Conservation (phyloP, 2,888 invertebrate species). For the Plutella xylostella region DNA sequence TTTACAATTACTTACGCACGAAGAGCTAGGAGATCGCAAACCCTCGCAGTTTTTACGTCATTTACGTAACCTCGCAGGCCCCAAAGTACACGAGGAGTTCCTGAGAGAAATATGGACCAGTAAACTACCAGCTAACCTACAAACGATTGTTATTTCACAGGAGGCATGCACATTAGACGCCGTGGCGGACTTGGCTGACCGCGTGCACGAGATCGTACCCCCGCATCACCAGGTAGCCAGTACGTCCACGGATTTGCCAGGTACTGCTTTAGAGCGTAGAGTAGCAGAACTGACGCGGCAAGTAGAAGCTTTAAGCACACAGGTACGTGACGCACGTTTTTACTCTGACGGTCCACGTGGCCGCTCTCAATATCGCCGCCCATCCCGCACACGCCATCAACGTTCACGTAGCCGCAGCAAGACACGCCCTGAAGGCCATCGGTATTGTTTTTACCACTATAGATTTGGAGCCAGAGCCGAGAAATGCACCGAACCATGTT, state of each 20-base stretch:
- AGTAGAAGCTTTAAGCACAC: not conserved
- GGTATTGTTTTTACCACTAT: conserved; percentile 15
- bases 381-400: not conserved
- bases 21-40: conserved; percentile 12
- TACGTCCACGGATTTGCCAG: not conserved
- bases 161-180: not conserved
- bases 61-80: not conserved
- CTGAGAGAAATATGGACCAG: not conserved
- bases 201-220: not conserved
- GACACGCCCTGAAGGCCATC: not conserved
- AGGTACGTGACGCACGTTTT: not conserved
- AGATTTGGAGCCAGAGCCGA: conserved; percentile 11
- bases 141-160: not conserved
- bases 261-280: not conserved
- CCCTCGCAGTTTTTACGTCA: conserved; percentile 7
- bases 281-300: not conserved
- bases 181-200: not conserved
- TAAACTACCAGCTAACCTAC: not conserved
- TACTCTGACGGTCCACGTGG: not conserved
- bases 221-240: not conserved
- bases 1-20: conserved; percentile 7
- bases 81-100: not conserved
- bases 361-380: not conserved
- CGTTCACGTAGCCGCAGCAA: not conserved
- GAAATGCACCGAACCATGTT: conserved; percentile 14